Percentiles rank a stretch among this genome's conserved stretches.
Evolutionary conservation across 2,888 invertebrate genomes (phyloP).

Genomic region (Lochmaea capreae): DNA sequence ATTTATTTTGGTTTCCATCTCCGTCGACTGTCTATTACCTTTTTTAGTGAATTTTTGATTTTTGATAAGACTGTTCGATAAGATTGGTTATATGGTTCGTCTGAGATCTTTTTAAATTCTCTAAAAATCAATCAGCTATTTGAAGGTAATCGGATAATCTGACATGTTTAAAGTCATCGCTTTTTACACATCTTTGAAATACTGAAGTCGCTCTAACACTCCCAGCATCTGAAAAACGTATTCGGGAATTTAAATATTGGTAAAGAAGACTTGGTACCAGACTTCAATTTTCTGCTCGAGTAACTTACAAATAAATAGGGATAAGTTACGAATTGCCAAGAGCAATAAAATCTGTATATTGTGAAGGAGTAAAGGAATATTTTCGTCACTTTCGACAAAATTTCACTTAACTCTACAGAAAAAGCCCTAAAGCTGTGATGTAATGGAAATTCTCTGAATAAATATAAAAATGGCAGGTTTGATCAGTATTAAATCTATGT

Average conservation of each 20-base stretch:
- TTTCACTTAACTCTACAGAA: conserved; percentile 15
- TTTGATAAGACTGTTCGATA: no score
- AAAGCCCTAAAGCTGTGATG: conserved; percentile 1
- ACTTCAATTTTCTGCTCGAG: conserved; percentile 14
- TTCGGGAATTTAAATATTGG: conserved; percentile 15
- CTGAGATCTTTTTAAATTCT: no score
- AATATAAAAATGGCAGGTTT: conserved; percentile 16
- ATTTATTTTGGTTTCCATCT: no score
- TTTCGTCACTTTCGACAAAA: conserved; percentile 18
- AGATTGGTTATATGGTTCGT: no score
- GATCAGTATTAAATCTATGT: not conserved
- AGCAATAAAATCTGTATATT: conserved; percentile 18
- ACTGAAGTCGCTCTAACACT: not conserved
- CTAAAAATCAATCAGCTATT: not conserved
- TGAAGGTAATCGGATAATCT: not conserved
- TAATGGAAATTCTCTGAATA: conserved; percentile 23
- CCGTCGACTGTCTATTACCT: no score
- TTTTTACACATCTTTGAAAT: not conserved
- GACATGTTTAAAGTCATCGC: not conserved
- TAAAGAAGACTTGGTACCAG: conserved; percentile 9
- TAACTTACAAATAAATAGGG: conserved; percentile 18
- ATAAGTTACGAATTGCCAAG: conserved; percentile 17
- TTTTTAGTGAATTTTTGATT: no score
- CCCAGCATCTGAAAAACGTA: not conserved
- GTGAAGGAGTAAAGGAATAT: conserved; percentile 21